Conservation (phyloP, 1,140 invertebrate species). For the Caenorhabditis briggsae region DNA sequence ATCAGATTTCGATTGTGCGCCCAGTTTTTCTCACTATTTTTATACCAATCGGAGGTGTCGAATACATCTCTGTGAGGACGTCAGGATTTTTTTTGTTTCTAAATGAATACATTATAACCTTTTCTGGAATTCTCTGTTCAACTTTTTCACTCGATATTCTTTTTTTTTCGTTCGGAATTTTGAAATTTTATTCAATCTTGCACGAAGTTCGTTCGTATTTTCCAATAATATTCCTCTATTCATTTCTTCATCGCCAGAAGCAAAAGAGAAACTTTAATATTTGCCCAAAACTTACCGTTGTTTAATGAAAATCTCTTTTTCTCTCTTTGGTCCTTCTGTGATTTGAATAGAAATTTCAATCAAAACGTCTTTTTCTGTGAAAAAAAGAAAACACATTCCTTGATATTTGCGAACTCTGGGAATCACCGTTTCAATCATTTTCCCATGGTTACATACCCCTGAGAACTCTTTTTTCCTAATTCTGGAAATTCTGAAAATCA, state of each 20-base stretch:
- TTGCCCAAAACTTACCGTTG: constrained; percentile 45
- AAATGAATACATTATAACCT: no score
- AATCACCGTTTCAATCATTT: background rate
- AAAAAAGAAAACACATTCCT: no score
- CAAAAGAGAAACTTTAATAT: constrained; percentile 53
- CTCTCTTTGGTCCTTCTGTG: background rate
- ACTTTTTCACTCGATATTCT: no score
- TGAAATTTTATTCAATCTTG: background rate
- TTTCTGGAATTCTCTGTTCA: no score
- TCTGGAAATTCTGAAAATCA: constrained; percentile 10
- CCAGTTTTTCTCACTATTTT: no score
- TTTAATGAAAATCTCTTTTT: constrained; percentile 16
- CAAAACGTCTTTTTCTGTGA: no score
- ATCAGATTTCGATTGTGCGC: background rate
- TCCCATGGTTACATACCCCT: constrained; percentile 28
- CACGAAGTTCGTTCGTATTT: constrained; percentile 42
- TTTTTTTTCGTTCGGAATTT: background rate
- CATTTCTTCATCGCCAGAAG: constrained; percentile 1
- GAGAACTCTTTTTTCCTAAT: background rate
- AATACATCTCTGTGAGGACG: background rate
- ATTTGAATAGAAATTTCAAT: constrained; percentile 4
- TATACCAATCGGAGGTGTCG: background rate
- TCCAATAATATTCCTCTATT: constrained; percentile 2
- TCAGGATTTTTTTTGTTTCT: no score
- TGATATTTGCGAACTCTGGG: no score